Conservation (phyloP, 2,113 vertebrate genomes). For the Zapornia atra region DNA sequence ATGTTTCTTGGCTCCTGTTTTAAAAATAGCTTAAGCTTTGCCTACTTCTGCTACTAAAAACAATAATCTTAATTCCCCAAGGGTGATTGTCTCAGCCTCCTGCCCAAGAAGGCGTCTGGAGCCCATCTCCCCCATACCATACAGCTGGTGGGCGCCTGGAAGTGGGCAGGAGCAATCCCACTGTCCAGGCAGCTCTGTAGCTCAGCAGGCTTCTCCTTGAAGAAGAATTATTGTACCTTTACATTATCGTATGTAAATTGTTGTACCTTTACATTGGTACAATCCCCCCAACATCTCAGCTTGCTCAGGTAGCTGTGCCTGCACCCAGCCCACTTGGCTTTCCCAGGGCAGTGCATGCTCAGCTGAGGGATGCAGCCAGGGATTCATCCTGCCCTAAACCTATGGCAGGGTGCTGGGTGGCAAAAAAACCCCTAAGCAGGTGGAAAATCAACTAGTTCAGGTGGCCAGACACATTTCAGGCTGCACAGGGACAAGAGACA, state of each 20-base stretch:
- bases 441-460: background rate
- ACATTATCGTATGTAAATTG: too few relatives aligned
- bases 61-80: background rate
- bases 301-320: background rate
- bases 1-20: background rate
- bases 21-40: background rate
- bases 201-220: background rate
- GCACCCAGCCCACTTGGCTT: fast-evolving
- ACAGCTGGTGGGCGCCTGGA: fast-evolving
- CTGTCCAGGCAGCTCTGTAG: fast-evolving
- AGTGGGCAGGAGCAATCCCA: background rate
- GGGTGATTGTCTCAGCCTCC: background rate
- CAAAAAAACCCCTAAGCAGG: too few relatives aligned
- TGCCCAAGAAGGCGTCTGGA: background rate
- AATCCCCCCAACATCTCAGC: too few relatives aligned
- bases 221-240: background rate
- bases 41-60: background rate
- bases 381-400: background rate
- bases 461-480: background rate
- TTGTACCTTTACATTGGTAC: too few relatives aligned
- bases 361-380: background rate
- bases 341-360: background rate
- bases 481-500: background rate
- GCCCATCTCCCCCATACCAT: background rate
- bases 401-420: fast-evolving